Conservation (phyloP, 2,797 vertebrate species). For the Pampus argenteus region DNA sequence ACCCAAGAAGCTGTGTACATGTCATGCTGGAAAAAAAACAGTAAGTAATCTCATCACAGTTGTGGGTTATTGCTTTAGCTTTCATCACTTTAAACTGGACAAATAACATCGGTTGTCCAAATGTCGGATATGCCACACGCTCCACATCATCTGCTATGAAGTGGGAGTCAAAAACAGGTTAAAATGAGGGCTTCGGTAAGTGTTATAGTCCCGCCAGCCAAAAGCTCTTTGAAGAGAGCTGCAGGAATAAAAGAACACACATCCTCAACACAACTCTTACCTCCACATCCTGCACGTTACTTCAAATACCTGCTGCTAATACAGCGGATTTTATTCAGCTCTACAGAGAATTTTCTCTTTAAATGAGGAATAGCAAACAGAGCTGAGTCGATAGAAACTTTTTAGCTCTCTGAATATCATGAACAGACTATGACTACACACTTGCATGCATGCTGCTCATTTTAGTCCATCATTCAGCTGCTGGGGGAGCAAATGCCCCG, state of each 20-base stretch:
- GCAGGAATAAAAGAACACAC: slow-evolving; percentile 1
- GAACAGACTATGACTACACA: background rate
- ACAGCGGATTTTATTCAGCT: no score
- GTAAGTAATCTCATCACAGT: slow-evolving; percentile 25
- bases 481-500: background rate
- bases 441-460: background rate
- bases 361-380: background rate
- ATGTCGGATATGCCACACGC: no score
- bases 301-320: background rate
- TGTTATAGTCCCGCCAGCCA: no score
- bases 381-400: background rate
- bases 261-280: background rate
- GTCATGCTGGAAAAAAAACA: background rate
- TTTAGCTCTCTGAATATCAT: background rate
- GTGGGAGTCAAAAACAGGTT: background rate
- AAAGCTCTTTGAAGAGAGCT: background rate
- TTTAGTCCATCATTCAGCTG: background rate
- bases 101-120: slow-evolving; percentile 19
- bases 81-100: slow-evolving; percentile 11
- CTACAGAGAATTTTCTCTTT: background rate
- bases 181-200: background rate
- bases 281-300: background rate
- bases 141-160: background rate
- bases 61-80: slow-evolving; percentile 7
- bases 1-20: slow-evolving; percentile 18